Evolutionary conservation across 2,888 invertebrate species (phyloP), one percentile per base, ranked within the genome.

Genomic region (Scaptomyza flava): DNA sequence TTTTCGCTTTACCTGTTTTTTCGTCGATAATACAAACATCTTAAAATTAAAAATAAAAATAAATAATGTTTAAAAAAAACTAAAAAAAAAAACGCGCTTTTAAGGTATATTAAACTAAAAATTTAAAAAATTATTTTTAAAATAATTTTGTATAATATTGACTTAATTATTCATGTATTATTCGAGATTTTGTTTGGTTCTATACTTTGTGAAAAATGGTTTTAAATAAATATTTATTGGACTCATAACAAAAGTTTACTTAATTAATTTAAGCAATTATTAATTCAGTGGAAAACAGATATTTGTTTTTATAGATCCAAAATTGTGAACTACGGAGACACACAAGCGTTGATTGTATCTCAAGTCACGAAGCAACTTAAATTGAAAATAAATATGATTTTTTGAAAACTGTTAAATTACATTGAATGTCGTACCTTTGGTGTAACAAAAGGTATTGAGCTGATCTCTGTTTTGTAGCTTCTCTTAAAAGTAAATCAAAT

Each of bases 381-480:
- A 3, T 36, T 23, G 2, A 3, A 11, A 34, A 6, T 27, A 1
- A 17, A 1, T 36, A 0, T 20, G 11, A 9, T 6, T 41, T n/a
- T 9, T 11, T 8, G 9, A 17, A 8, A 4, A 12, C 11, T 34
- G 23, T 14, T 3, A 5, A 6, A 14, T 6, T 17, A 17, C 20
- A 2, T 41, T 6, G 4, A 11, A 7, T 3, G 6, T 43, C 47
- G 89, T 92, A 98, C 97, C 93, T 98, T 98, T n/a, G 98, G 98
- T 3, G 98, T 98, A 0, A 98, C 93, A 42, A 98, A 91, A 98
- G 98, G 91, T 98, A 98, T 89, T 98, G 98, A 0, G 96, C 94
- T 0, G 96, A 94, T 51, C 93, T 93, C 4, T 92, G 91, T 61
- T 93, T 93, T 4, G 95, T 95, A 0, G 97, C 96, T 50, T 96